These are phyloP conservation scores for Zoanthus gigantus DNA, from an alignment of 92 coral and sea anemone species.

Conservation along the genomic window DNA sequence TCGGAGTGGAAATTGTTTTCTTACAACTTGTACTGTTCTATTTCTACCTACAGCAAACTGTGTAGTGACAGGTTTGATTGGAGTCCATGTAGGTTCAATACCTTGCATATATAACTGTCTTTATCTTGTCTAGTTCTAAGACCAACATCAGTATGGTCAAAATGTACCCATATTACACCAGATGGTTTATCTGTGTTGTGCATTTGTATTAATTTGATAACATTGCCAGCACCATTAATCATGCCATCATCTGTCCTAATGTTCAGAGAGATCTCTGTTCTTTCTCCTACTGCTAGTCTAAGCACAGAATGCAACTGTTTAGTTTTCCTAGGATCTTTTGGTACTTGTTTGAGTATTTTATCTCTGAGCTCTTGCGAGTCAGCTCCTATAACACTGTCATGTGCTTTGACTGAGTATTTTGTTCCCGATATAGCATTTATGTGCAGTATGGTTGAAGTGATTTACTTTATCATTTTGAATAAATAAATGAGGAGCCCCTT, in stretches of 20 bases:
- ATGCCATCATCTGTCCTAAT: conserved; percentile 67
- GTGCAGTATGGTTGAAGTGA: conserved; percentile 49
- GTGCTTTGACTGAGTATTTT: conserved; percentile 33
- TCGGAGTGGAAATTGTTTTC: conserved; percentile 49
- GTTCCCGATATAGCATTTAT: conserved; percentile 49
- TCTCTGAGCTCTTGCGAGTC: conserved; percentile 17
- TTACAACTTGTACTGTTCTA: conserved; percentile 56
- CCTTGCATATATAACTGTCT: conserved; percentile 48
- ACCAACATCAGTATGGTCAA: conserved; percentile 75
- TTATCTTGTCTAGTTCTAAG: conserved; percentile 69
- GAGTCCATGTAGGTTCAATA: conserved; percentile 47
- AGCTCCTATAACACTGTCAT: conserved; percentile 59
- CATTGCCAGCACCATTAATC: conserved; percentile 68
- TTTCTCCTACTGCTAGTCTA: conserved; percentile 66
- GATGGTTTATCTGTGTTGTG: conserved; percentile 58
- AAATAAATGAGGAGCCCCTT: conserved; percentile 3
- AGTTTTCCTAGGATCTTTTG: conserved; percentile 52
- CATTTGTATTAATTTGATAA: conserved; percentile 43
- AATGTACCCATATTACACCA: conserved; percentile 58
- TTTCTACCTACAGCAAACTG: conserved; percentile 60
- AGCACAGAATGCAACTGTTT: conserved; percentile 49
- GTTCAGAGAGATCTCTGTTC: conserved; percentile 60
- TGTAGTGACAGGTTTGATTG: conserved; percentile 51
- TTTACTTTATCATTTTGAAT: conserved; percentile 32
- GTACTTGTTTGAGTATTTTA: conserved; percentile 68